Evolutionary conservation across 2,888 invertebrate species (phyloP).

Genomic region (Girardia tigrina): DNA sequence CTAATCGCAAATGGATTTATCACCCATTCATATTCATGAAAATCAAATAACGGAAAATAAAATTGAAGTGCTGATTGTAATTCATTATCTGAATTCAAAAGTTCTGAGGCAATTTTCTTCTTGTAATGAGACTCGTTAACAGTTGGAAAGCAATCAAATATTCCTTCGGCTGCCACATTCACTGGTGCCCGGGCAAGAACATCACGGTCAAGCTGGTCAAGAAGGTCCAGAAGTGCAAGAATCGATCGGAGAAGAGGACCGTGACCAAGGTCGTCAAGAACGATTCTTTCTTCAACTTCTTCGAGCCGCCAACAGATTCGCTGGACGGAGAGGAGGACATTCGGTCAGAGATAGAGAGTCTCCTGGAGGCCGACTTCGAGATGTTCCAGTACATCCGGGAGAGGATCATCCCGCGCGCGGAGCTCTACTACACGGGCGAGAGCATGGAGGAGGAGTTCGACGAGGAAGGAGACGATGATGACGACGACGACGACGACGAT

Average conservation of each 20-base stretch:
- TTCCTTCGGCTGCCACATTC: conserved; percentile 68
- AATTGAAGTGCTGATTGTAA: too few relatives aligned
- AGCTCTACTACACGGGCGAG: conserved; percentile 85
- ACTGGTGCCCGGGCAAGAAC: conserved; percentile 94
- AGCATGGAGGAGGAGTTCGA: conserved; percentile 42
- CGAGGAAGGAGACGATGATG: neutral
- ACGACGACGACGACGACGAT: neutral
- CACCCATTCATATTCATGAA: too few relatives aligned
- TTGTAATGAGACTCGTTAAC: too few relatives aligned
- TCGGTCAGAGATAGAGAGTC: conserved; percentile 66
- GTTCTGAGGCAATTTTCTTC: too few relatives aligned
- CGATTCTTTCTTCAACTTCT: conserved; percentile 98
- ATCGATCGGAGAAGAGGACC: conserved; percentile 76
- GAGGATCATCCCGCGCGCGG: conserved; percentile 85
- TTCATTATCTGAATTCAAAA: too few relatives aligned
- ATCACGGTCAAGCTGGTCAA: conserved; percentile 86
- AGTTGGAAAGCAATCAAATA: too few relatives aligned
- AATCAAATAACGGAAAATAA: too few relatives aligned
- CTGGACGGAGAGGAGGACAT: conserved; percentile 62
- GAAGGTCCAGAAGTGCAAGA: conserved; percentile 97
- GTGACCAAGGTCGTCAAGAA: conserved; percentile 84
- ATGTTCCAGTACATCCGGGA: conserved; percentile 94
- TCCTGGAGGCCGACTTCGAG: conserved; percentile 86
- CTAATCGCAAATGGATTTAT: too few relatives aligned
- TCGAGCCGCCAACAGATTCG: conserved; percentile 62